Percentiles rank a stretch among this genome's conserved stretches.
phyloP scores from a whole-genome alignment of 1,140 invertebrate genomes.

The Aradophagus sp. region DNA sequence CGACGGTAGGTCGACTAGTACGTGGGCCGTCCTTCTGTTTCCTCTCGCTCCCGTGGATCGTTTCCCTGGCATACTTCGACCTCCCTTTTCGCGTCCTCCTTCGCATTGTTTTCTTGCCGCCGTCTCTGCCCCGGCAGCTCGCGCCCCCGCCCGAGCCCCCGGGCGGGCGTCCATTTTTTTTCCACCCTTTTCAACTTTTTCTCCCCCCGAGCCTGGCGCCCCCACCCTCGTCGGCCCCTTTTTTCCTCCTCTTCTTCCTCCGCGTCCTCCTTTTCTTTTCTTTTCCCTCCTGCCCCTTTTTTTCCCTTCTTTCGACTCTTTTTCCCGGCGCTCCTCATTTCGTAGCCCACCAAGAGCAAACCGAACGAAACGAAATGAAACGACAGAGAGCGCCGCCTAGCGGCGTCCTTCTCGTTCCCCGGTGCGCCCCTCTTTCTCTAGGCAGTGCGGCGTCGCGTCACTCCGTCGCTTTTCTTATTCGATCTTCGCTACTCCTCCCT shows the following conservation, averaged over 20 bases:
- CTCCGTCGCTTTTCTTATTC: slow-evolving; percentile 57
- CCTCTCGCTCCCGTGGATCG: slow-evolving; percentile 20
- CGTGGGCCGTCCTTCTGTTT: slow-evolving; percentile 53
- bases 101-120: slow-evolving; percentile 23
- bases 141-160: slow-evolving; percentile 5
- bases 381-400: slow-evolving; percentile 32
- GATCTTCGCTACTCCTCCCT: slow-evolving; percentile 53
- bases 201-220: no score
- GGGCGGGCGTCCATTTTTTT: slow-evolving; percentile 22
- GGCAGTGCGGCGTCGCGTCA: slow-evolving; percentile 16
- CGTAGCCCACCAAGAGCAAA: slow-evolving; percentile 61
- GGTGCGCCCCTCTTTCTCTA: slow-evolving; percentile 20
- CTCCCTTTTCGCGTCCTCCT: slow-evolving; percentile 20
- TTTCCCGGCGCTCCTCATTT: slow-evolving; percentile 59
- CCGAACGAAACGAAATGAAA: slow-evolving; percentile 68
- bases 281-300: no score
- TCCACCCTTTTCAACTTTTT: slow-evolving; percentile 30
- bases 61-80: slow-evolving; percentile 38
- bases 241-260: slow-evolving; percentile 11
- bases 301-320: slow-evolving; percentile 39
- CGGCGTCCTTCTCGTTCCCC: slow-evolving; percentile 11
- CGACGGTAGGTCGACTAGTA: slow-evolving; percentile 51
- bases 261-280: slow-evolving; percentile 10
- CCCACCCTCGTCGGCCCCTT: no score
- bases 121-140: slow-evolving; percentile 15